These are phyloP conservation scores for Laothoe populi DNA, from an alignment of 2,888 invertebrate genomes.

Conservation along the genomic window DNA sequence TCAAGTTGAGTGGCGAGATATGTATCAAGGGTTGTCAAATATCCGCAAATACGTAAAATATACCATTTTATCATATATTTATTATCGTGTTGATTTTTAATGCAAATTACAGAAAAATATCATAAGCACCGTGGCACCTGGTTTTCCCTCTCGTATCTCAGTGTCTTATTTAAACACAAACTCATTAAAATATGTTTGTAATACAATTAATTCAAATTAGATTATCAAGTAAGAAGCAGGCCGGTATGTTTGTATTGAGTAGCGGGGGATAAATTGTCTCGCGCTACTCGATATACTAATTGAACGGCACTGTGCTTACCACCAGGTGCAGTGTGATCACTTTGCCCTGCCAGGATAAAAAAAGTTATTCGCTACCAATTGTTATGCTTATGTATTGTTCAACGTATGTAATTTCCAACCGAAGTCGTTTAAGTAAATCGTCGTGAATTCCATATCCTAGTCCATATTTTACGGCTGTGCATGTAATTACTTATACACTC, in stretches of 20 bases:
- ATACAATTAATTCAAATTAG: too few species aligned
- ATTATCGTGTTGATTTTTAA: background rate
- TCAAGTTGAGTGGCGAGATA: slow-evolving; percentile 61
- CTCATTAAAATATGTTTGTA: too few species aligned
- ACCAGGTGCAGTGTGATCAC: too few species aligned
- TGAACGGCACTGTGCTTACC: too few species aligned
- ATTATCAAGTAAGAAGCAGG: too few species aligned
- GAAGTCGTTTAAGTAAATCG: background rate
- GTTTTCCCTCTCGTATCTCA: too few species aligned
- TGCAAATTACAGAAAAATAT: background rate
- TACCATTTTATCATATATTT: background rate
- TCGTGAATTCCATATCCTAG: background rate
- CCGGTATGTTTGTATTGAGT: too few species aligned
- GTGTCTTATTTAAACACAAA: too few species aligned
- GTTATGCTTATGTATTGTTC: background rate
- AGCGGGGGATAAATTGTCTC: too few species aligned
- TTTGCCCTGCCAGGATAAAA: too few species aligned
- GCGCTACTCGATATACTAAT: too few species aligned
- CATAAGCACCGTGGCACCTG: too few species aligned
- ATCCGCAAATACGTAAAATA: background rate
- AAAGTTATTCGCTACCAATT: background rate
- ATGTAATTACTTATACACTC: slow-evolving; percentile 33
- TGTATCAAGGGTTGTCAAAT: slow-evolving; percentile 31
- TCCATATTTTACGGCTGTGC: background rate
- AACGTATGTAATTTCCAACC: background rate